Base-by-base conservation (phyloP, 2,888 invertebrate species). In the Isoperla grammatica region DNA sequence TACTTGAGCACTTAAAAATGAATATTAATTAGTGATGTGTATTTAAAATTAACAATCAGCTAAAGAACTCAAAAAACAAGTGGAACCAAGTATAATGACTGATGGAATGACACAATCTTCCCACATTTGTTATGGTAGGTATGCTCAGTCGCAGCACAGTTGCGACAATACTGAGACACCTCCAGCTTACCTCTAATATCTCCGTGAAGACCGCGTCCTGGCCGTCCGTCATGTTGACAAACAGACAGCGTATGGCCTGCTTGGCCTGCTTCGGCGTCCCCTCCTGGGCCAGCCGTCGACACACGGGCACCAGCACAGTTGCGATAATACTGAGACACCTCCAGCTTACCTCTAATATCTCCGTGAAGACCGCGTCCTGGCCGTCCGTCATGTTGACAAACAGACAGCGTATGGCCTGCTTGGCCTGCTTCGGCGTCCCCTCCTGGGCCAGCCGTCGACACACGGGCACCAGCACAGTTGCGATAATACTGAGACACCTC, bases 241-340 rank as follows among this genome's bases (percentile, higher is more conserved):
- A 90, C 57, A 98, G 83, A 75, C 96, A 97, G 66, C 93, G 85
- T 62, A 98, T 88, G 2, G 97, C 95, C 70, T 96, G 95, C 76
- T 98, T 98, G 5, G 96, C 95, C 75, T 97, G 96, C 74, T 95
- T 95, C 1, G 93, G 88, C 2, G 92, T 90, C 9, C 97, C 97
- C 45, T 85, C 85, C 69, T 90, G 86, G 0, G 94, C 90, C 72
- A 95, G 88, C 56, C 87, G 88, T 71, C 91, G 90, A 74, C 96
- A 91, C 54, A 93, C 82, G 1, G 92, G 90, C 35, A 91, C 85
- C 72, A 97, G 75, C n/a, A n/a, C n/a, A n/a, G n/a, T n/a, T n/a
- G n/a, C n/a, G n/a, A n/a, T n/a, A n/a, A n/a, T n/a, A n/a, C n/a
- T n/a, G n/a, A n/a, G n/a, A n/a, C n/a, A n/a, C n/a, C n/a, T n/a